Conservation (phyloP, 2,113 vertebrate genomes). For the Hylia prasina region DNA sequence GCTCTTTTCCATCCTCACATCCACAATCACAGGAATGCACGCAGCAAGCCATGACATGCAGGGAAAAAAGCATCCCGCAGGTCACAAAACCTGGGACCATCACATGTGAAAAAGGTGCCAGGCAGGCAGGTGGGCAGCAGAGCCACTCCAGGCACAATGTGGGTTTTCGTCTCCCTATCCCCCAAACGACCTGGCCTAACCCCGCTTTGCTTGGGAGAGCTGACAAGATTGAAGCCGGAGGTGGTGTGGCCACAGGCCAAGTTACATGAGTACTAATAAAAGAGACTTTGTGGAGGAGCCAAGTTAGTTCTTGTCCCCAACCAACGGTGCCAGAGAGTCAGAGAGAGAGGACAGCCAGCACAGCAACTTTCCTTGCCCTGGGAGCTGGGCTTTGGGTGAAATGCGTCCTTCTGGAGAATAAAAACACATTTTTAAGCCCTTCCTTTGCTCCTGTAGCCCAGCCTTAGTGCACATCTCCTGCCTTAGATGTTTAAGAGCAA, state of each 20-base stretch:
- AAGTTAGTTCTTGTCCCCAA: constrained; percentile 46
- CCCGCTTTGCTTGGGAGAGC: constrained; percentile 17
- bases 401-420: neutral
- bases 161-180: neutral
- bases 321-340: constrained; percentile 18
- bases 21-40: neutral
- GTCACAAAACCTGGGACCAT: neutral
- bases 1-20: neutral
- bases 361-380: constrained; percentile 30
- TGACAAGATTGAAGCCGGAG: constrained; percentile 52
- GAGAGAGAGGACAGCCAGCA: constrained; percentile 17
- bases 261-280: constrained; percentile 59
- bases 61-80: neutral
- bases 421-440: neutral
- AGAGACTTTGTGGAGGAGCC: constrained; percentile 63
- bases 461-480: neutral
- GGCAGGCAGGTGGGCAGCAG: neutral
- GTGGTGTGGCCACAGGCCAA: constrained; percentile 48
- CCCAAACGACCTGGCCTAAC: constrained; percentile 37
- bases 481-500: neutral
- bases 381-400: neutral
- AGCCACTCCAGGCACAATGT: neutral
- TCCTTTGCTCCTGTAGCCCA: neutral
- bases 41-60: neutral
- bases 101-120: neutral